A percentile compares a stretch with the other conserved stretches of the same genome.
These are phyloP conservation scores for Arctopsyche grandis DNA, from an alignment of 1,140 invertebrate species.

Conservation along the genomic window DNA sequence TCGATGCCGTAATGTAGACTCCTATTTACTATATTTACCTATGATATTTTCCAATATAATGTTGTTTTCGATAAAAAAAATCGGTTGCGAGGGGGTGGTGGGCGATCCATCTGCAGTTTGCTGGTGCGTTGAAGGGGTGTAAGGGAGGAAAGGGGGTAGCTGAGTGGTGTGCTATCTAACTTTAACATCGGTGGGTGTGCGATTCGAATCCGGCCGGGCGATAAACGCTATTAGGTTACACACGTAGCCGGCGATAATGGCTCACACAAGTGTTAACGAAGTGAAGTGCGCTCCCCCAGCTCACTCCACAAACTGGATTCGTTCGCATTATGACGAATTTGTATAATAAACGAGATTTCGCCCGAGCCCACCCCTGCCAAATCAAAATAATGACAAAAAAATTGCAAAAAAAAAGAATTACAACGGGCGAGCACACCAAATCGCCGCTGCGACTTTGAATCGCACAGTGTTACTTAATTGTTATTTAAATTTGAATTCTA, in stretches of 20 bases:
- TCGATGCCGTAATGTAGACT: no score
- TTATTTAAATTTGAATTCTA: no score
- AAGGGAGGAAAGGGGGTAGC: not conserved
- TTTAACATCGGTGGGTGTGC: not conserved
- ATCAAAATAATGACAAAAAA: no score
- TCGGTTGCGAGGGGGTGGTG: no score
- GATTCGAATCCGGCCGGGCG: constrained; percentile 5
- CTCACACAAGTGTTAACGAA: constrained; percentile 9
- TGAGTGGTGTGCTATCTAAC: not conserved
- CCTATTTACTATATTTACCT: no score
- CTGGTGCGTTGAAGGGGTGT: no score
- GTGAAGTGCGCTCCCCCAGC: not conserved
- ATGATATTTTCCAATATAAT: no score
- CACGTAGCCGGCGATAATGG: not conserved
- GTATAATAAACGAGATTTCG: constrained; percentile 7
- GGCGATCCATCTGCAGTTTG: no score
- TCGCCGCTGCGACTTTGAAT: no score
- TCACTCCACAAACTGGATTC: constrained; percentile 2
- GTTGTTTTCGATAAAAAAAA: no score
- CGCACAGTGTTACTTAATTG: not conserved
- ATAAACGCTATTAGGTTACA: constrained; percentile 26
- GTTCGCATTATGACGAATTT: constrained; percentile 18
- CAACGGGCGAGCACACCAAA: no score
- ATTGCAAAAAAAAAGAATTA: no score
- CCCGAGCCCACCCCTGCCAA: not conserved